Evolutionary conservation across 2,113 vertebrate genomes (phyloP).

Genomic region (Takifugu bimaculatus): DNA sequence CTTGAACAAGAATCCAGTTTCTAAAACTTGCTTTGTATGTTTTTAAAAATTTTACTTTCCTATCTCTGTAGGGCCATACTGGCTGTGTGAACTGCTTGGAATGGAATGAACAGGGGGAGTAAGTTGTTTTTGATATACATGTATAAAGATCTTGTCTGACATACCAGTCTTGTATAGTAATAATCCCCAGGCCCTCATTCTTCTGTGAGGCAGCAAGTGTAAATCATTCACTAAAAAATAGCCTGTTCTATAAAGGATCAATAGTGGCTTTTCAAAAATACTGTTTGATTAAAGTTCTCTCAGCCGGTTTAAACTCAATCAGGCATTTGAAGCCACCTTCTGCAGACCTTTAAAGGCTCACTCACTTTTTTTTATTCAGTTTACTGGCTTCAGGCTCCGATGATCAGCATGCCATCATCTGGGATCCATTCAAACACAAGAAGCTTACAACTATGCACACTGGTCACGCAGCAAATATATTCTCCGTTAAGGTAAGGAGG

Average conservation of each 20-base stretch:
- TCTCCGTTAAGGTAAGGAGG: slow-evolving; percentile 90
- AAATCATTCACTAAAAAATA: too few species aligned
- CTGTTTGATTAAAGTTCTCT: too few species aligned
- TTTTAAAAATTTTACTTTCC: neutral
- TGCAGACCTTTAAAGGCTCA: too few species aligned
- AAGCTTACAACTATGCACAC: slow-evolving; percentile 98
- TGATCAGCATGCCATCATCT: slow-evolving; percentile 96
- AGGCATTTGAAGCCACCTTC: too few species aligned
- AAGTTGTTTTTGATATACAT: slow-evolving; percentile 65
- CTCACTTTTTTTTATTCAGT: slow-evolving; percentile 57
- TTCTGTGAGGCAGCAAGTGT: too few species aligned
- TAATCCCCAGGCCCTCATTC: too few species aligned
- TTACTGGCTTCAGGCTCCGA: slow-evolving; percentile 96
- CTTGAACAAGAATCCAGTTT: neutral
- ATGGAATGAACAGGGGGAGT: slow-evolving; percentile 98
- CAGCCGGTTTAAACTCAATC: too few species aligned
- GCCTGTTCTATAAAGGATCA: too few species aligned
- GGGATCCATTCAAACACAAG: slow-evolving; percentile 95
- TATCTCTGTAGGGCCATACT: slow-evolving; percentile 86
- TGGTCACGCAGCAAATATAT: slow-evolving; percentile 97
- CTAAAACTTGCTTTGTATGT: slow-evolving; percentile 18
- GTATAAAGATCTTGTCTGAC: neutral
- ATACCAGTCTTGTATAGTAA: too few species aligned
- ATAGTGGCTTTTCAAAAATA: too few species aligned
- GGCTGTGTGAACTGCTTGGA: slow-evolving; percentile 99